A percentile compares a stretch with the other conserved stretches of the same genome.
Evolutionary conservation across 2,888 invertebrate species (phyloP).

Genomic region (Drosophila basisetae): DNA sequence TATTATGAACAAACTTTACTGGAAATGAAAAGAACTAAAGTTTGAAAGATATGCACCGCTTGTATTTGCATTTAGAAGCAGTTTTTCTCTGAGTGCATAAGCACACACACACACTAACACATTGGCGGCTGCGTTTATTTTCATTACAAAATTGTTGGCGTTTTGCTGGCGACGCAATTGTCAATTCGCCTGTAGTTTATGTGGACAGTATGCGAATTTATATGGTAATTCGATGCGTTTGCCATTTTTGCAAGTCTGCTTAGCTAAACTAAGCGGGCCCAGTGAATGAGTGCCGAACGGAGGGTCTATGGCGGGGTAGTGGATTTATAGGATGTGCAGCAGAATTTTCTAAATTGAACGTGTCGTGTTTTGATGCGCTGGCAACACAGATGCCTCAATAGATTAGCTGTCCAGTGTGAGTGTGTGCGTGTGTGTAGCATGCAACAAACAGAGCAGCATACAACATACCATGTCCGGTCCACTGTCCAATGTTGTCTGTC

Average conservation of each 20-base stretch:
- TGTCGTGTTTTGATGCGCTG: conserved; percentile 68
- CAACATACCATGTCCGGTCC: conserved; percentile 28
- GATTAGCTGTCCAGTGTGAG: conserved; percentile 66
- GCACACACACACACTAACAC: conserved; percentile 1
- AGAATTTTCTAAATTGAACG: conserved; percentile 62
- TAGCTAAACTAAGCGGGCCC: conserved; percentile 23
- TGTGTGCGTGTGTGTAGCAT: conserved; percentile 29
- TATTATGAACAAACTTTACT: background rate
- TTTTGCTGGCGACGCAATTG: conserved; percentile 70
- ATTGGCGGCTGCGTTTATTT: conserved; percentile 52
- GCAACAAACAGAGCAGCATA: conserved; percentile 34
- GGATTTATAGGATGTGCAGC: conserved; percentile 18
- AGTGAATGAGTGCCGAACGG: conserved; percentile 21
- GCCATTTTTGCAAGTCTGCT: conserved; percentile 49
- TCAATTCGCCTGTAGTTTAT: conserved; percentile 78
- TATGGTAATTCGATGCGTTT: conserved; percentile 68
- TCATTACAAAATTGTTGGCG: conserved; percentile 75
- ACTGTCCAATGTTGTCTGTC: conserved; percentile 59
- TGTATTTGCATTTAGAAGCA: background rate
- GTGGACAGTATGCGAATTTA: conserved; percentile 73
- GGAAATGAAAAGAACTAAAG: background rate
- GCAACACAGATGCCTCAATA: conserved; percentile 75
- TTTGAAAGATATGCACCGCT: background rate
- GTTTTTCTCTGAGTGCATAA: background rate
- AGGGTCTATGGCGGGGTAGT: background rate